These are phyloP conservation scores for Melanotaenia pygmaea DNA, from an alignment of 2,797 vertebrate genomes.

Conservation along the genomic window DNA sequence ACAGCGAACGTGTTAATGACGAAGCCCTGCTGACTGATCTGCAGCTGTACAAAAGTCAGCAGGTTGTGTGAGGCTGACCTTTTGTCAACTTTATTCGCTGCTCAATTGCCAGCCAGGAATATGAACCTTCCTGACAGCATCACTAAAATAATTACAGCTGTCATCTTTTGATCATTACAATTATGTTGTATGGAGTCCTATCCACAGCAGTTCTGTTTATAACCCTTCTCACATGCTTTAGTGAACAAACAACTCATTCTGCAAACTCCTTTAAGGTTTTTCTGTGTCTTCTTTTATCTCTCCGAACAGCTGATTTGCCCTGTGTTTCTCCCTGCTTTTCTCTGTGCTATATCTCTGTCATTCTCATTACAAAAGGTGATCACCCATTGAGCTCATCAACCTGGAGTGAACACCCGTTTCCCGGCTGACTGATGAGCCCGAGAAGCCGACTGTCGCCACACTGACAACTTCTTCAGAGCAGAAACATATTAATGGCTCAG, in stretches of 20 bases:
- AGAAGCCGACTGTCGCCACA: conserved; percentile 56
- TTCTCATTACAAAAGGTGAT: conserved; percentile 76
- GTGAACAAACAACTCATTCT: conserved; percentile 32
- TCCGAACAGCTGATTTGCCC: conserved; percentile 53
- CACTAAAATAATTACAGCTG: conserved; percentile 42
- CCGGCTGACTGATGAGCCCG: conserved; percentile 66
- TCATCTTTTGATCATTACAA: conserved; percentile 1
- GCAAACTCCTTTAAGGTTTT: conserved; percentile 14
- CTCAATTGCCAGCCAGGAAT: conserved; percentile 37
- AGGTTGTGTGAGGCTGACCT: conserved; percentile 62
- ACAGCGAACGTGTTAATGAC: conserved; percentile 71
- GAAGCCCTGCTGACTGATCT: conserved; percentile 63
- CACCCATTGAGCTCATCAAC: conserved; percentile 76
- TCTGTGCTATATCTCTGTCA: conserved; percentile 46
- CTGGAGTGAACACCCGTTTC: conserved; percentile 57
- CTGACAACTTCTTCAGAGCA: conserved; percentile 74
- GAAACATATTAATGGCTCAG: conserved; percentile 72
- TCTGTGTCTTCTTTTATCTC: conserved; percentile 54
- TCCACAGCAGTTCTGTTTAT: conserved; percentile 2
- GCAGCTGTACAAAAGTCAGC: conserved; percentile 41
- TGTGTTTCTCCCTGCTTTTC: conserved; percentile 35
- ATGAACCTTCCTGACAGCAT: conserved; percentile 43
- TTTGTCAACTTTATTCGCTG: conserved; percentile 43
- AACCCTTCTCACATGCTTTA: conserved; percentile 1
- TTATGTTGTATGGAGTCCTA: conserved; percentile 9